Base-by-base conservation (phyloP, 2,113 vertebrate genomes). In the Hyaena hyaena region DNA sequence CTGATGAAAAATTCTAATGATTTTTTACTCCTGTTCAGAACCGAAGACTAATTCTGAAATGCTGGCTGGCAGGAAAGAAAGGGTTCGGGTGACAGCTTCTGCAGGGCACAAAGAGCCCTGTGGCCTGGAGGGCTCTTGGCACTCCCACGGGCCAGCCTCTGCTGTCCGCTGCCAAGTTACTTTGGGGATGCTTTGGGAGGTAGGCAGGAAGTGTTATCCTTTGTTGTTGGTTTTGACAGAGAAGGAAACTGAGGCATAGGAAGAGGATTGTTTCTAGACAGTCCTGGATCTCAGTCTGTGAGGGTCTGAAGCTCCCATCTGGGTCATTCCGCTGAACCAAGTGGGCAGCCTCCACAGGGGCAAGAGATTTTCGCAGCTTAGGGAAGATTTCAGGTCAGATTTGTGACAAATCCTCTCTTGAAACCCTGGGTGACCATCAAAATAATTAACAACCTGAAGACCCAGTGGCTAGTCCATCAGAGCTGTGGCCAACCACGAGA, bases 21-120 rank as follows among this genome's bases (percentile, higher is more conserved):
- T 86, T 95, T 93, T 96, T 96, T 92, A 66, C 82, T 94, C 77
- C 88, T 88, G 73, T 93, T 98, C 53, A 53, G 68, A 96, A 58
- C 71, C 31, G 66, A 90, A 88, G 71, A 91, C 84, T 96, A 65
- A 96, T 95, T 95, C 81, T 89, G 88, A 96, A 90, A 85, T 88
- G 81, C 48, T 65, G 85, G 93, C 87, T 16, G 1, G 69, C 33
- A 12, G 69, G 83, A 83, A 76, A 81, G 80, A 83, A 50, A 74
- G 26, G 73, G 31, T 6, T 45, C 15, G 15, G 39, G 10, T 9
- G 79, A 17, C 33, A 28, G 53, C 11, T 2, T 45, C 71, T 35
- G 7, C 9, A 19, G 81, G 45, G 45, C 53, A 45, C 9, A 0
- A 39, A 28, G 53, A 35, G 53, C 58, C 39, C 4, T 1, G 23